Conservation (phyloP, 1,140 invertebrate genomes). For the Cherax quadricarinatus region DNA sequence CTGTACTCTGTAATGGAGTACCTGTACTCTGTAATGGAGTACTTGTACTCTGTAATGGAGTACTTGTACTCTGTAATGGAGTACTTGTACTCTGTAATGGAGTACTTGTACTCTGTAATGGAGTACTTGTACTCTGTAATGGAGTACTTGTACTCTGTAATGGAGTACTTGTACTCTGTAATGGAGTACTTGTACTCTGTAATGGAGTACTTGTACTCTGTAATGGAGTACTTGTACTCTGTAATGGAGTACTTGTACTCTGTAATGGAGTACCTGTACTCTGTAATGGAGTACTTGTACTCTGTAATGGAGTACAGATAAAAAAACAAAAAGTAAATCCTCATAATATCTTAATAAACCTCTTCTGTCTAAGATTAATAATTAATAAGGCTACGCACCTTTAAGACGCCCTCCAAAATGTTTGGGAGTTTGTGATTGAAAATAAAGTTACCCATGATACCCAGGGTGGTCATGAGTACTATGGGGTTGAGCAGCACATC, state of each 20-base stretch:
- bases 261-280: neutral
- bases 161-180: neutral
- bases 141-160: neutral
- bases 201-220: neutral
- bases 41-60: neutral
- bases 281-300: neutral
- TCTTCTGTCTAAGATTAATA: neutral
- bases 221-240: neutral
- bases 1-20: neutral
- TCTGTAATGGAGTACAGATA: neutral
- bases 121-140: neutral
- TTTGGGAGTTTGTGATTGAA: slow-evolving; percentile 87
- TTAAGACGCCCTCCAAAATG: slow-evolving; percentile 85
- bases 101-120: neutral
- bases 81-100: neutral
- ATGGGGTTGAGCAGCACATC: slow-evolving; percentile 92
- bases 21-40: neutral
- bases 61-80: neutral
- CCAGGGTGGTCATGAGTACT: slow-evolving; percentile 94
- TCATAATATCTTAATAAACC: neutral
- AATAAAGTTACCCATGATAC: slow-evolving; percentile 89
- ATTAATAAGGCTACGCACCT: slow-evolving; percentile 77
- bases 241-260: neutral
- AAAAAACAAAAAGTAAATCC: neutral
- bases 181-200: neutral